Base-by-base conservation (phyloP, 2,113 vertebrate species). In the Bucco capensis region DNA sequence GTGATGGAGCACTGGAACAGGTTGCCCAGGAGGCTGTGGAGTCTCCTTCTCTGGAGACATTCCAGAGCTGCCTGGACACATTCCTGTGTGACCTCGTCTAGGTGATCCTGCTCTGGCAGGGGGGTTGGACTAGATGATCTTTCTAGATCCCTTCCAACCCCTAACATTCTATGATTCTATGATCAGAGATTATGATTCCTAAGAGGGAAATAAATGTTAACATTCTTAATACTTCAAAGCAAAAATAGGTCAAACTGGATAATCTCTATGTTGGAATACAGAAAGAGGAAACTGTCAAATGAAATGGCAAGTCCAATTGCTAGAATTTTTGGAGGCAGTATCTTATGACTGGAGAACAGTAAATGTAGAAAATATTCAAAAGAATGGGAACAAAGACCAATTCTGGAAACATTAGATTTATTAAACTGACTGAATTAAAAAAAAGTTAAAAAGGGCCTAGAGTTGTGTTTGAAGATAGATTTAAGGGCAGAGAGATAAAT, bases 201-300 rank as follows among this genome's bases (percentile, higher is more conserved):
- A 5, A 76, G 88, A 60, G 66, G 79, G 53, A 88, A 86, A 83
- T 79, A 93, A 88, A 79, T 56, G 58, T 57, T 93, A 93, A 88
- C 28, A 61, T 83, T 27, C 62, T 83, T 80, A 90, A 88, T 69
- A 90, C 54, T 22, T 85, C 80, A 90, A 86, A 86, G 54, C 30
- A 80, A 92, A 94, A 92, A 69, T 61, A 90, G 86, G 37, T 27
- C 1, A 2, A 21, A 37, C 37, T 73, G 31, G 33, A 65, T 80
- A 65, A 71, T 37, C 19, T 57, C 24, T 23, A 30, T 0, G 0
- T 2, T 69, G 10, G 35, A 79, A 76, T 49, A 51, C 0, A 67
- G 53, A 85, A 77, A 71, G 17, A 86, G 19, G 27, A 85, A 90
- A 65, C 14, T 69, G 54, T 27, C 46, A 83, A 77, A 49, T 28